Base-by-base conservation (phyloP, 2,888 invertebrate species). In the Villa cingulata region DNA sequence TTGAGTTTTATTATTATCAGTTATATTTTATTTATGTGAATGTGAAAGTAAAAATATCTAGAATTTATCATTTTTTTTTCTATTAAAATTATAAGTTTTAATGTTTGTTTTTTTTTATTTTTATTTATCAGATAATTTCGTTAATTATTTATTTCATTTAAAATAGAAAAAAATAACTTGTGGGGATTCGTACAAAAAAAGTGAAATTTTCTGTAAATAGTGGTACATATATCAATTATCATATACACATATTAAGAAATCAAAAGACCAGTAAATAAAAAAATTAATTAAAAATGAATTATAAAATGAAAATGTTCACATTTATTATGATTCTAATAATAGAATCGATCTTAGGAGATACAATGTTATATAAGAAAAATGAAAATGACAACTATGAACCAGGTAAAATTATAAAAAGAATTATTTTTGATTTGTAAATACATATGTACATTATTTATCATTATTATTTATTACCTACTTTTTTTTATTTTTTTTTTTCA, bases 341-440 rank as follows among this genome's bases (percentile, higher is more conserved):
- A 17, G 34, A 53, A 17, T 37, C 56, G n/a, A 42, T 49, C 38
- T 45, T 53, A 20, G 57, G 59, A 6, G 49, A 58, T 20, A 66
- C 73, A 23, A 74, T 72, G 58, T 58, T 73, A 53, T 74, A 74
- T 54, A 72, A 73, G 54, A 68, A 66, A 52, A 74, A 72, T 57
- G 68, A 70, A 27, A 69, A 72, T 53, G 70, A 71, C 52, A 69
- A 70, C 57, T 63, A 71, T 45, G 73, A 74, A 60, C 69, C 73
- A 61, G 73, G 74, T 74, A 57, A 57, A 49, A 20, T 46, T 36
- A 9, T 32, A 12, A 12, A 34, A 18, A 27, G 7, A 14, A 37
- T 14, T 16, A 18, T 17, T 14, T 41, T 36, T 7, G 29, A 37
- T 15, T n/a, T 5, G 19, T 10, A n/a, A 5, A 23, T 15, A 7